A percentile compares a stretch with the other conserved stretches of the same genome.
Conservation (phyloP, 2,888 invertebrate genomes). For the Acrocera orbiculus region DNA sequence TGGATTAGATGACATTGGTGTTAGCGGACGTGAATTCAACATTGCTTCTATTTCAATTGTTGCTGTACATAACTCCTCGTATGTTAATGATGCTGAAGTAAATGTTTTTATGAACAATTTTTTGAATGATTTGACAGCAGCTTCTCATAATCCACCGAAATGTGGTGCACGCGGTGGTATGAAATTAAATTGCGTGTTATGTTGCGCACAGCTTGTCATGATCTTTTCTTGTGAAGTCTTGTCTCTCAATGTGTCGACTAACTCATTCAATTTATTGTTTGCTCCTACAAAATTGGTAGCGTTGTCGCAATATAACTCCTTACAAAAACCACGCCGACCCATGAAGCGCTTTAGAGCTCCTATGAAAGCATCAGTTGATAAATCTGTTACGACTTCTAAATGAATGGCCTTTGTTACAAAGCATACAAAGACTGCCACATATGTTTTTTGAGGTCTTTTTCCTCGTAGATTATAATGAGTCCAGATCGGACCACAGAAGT, state of each 20-base stretch:
- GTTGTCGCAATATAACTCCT: conserved; percentile 5
- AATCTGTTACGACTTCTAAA: conserved; percentile 7
- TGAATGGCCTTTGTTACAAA: conserved; percentile 11
- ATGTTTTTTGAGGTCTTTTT: conserved; percentile 7
- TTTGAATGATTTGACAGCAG: not conserved
- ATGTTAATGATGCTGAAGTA: not conserved
- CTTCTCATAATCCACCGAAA: not conserved
- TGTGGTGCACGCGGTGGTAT: not conserved
- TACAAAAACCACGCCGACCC: conserved; percentile 5
- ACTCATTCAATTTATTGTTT: not conserved
- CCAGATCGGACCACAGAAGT: conserved; percentile 8
- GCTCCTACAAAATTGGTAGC: conserved; percentile 8
- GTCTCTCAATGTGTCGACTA: too few relatives aligned
- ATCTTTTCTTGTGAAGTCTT: not conserved
- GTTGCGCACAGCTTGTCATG: not conserved
- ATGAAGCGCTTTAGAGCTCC: conserved; percentile 10
- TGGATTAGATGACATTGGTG: not conserved
- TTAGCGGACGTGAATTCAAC: not conserved
- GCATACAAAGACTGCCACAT: conserved; percentile 10
- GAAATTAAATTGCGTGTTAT: not conserved
- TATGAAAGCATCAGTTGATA: conserved; percentile 8
- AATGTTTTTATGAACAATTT: not conserved
- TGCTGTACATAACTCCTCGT: not conserved
- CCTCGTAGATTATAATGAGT: conserved; percentile 4
- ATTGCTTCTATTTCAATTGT: not conserved